phyloP scores from a whole-genome alignment of 2,888 invertebrate species.

The Frankliniella intonsa region DNA sequence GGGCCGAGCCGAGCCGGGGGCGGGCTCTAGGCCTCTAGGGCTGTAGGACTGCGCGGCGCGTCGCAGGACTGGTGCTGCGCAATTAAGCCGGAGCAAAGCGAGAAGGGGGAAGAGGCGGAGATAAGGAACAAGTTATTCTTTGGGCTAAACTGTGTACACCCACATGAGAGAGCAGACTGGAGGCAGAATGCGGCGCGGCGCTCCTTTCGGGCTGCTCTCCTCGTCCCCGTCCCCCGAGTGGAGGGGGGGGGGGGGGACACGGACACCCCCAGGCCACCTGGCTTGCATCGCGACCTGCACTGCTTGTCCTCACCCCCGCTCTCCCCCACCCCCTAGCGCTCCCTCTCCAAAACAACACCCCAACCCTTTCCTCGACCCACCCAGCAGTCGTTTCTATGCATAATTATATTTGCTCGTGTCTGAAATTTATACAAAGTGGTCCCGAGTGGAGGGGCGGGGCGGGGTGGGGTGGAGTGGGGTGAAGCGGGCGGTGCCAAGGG shows the following conservation, averaged over 20 bases:
- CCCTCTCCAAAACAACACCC: background rate
- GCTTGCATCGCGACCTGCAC: background rate
- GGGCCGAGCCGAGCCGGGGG: background rate
- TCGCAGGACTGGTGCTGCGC: background rate
- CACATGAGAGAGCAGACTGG: background rate
- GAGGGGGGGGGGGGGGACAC: too few species aligned
- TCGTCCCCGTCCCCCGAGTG: background rate
- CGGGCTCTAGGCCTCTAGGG: background rate
- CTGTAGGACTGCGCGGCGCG: background rate
- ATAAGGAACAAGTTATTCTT: conserved; percentile 21
- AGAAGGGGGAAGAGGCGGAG: background rate
- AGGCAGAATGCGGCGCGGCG: too few species aligned
- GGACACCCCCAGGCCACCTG: background rate
- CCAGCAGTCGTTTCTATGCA: conserved; percentile 21
- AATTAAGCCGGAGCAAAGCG: conserved; percentile 19
- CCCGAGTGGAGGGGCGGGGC: background rate
- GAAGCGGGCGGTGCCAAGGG: background rate
- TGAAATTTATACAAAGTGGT: conserved; percentile 27
- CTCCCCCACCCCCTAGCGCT: background rate
- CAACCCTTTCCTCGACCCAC: conserved; percentile 21
- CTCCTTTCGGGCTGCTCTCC: background rate
- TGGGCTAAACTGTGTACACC: background rate
- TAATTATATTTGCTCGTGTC: conserved; percentile 27
- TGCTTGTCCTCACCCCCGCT: background rate
- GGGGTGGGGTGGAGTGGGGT: background rate